Conservation (phyloP, 2,888 invertebrate species). For the Perizoma flavofasciatum region DNA sequence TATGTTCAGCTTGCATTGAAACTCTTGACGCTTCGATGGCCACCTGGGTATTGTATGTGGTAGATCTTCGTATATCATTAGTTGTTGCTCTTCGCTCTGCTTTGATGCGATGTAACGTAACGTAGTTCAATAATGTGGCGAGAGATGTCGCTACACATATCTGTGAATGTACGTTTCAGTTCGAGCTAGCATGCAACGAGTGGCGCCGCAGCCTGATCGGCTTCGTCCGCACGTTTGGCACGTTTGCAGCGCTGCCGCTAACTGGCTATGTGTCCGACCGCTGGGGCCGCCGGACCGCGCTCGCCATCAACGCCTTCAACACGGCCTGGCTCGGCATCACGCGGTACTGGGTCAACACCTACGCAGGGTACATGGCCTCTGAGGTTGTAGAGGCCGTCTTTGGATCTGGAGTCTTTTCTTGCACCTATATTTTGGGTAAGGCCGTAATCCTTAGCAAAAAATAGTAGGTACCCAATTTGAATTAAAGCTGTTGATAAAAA, state of each 20-base stretch:
- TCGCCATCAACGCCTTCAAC: conserved; percentile 83
- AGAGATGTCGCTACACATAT: too few relatives aligned
- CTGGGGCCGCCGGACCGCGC: conserved; percentile 85
- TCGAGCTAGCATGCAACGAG: conserved; percentile 84
- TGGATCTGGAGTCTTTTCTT: conserved; percentile 87
- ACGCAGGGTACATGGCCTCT: conserved; percentile 85
- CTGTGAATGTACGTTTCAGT: conserved; percentile 64
- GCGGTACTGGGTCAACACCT: conserved; percentile 83
- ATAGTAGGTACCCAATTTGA: too few relatives aligned
- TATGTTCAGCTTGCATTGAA: neutral
- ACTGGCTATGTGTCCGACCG: conserved; percentile 89
- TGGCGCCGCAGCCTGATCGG: conserved; percentile 90
- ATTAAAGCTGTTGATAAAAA: too few relatives aligned
- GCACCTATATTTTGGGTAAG: conserved; percentile 87
- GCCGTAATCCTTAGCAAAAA: too few relatives aligned
- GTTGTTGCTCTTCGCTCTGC: too few relatives aligned
- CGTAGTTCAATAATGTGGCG: too few relatives aligned
- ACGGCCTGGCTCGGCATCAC: conserved; percentile 86
- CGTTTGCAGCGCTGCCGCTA: conserved; percentile 86
- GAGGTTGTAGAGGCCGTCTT: conserved; percentile 87
- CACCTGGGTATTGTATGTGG: too few relatives aligned
- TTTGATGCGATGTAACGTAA: too few relatives aligned
- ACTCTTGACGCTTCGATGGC: too few relatives aligned
- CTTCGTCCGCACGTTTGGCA: conserved; percentile 87
- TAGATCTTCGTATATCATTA: too few relatives aligned